These are phyloP conservation scores for Rhinichthys klamathensis DNA, from an alignment of 2,113 vertebrate genomes.

Conservation along the genomic window DNA sequence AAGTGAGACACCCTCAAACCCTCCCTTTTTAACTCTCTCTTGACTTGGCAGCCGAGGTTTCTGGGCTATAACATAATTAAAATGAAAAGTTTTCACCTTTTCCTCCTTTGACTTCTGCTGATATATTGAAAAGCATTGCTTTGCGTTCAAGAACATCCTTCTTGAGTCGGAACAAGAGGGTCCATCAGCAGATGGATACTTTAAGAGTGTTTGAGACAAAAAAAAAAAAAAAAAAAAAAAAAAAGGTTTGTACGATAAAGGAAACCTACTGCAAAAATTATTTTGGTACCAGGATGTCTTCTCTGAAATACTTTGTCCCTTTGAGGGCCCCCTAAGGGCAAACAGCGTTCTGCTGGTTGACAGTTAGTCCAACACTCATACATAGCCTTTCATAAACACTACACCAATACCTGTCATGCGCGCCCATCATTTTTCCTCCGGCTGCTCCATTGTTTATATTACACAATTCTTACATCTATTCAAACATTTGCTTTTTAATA, in stretches of 20 bases:
- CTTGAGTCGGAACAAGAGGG: not conserved
- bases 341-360: slow-evolving; percentile 35
- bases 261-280: not conserved
- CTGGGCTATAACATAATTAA: slow-evolving; percentile 19
- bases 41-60: slow-evolving; percentile 29
- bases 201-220: not conserved
- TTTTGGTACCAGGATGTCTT: slow-evolving; percentile 36
- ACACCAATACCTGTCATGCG: slow-evolving; percentile 64
- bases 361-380: slow-evolving; percentile 38
- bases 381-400: slow-evolving; percentile 63
- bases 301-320: not conserved
- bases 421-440: slow-evolving; percentile 56
- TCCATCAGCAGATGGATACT: not conserved
- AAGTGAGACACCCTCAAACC: slow-evolving; percentile 38
- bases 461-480: slow-evolving; percentile 66
- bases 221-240: too few relatives aligned
- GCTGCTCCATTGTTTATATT: slow-evolving; percentile 63
- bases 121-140: not conserved
- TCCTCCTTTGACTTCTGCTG: not conserved
- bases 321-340: slow-evolving; percentile 42
- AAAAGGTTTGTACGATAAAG: not conserved
- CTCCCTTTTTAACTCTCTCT: slow-evolving; percentile 22
- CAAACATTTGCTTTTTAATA: slow-evolving; percentile 65
- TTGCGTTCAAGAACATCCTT: not conserved
- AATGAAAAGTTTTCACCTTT: slow-evolving; percentile 3